Evolutionary conservation across 2,888 invertebrate species (phyloP).

Genomic region (Stenodera caucasica): DNA sequence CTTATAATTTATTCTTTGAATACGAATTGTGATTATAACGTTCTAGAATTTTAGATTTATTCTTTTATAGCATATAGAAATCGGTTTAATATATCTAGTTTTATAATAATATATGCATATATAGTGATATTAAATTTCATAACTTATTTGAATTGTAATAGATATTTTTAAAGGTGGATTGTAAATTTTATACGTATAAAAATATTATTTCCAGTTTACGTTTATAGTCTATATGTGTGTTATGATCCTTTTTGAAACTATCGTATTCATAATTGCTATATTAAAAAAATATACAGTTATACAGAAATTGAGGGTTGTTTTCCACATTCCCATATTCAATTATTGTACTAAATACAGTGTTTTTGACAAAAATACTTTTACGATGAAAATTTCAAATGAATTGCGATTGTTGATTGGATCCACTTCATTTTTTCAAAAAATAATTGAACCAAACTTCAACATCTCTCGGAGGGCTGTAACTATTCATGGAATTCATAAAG

Average conservation of each 20-base stretch:
- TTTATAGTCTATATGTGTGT: neutral
- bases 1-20: neutral
- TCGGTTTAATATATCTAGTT: neutral
- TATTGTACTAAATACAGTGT: too few relatives aligned
- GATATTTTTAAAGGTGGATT: neutral
- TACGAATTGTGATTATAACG: neutral
- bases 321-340: too few relatives aligned
- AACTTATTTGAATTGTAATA: constrained; percentile 3
- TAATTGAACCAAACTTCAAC: too few relatives aligned
- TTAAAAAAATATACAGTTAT: neutral
- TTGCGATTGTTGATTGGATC: too few relatives aligned
- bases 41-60: neutral
- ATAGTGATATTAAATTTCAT: neutral
- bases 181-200: neutral
- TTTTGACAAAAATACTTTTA: too few relatives aligned
- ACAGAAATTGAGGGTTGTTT: too few relatives aligned
- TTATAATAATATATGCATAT: neutral
- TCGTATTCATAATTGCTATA: neutral
- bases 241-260: neutral
- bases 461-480: too few relatives aligned
- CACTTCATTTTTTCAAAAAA: too few relatives aligned
- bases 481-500: too few relatives aligned
- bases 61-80: neutral
- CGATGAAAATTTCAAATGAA: too few relatives aligned
- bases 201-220: constrained; percentile 2